phyloP scores from a whole-genome alignment of 2,888 invertebrate genomes.

The Eupithecia subfuscata region DNA sequence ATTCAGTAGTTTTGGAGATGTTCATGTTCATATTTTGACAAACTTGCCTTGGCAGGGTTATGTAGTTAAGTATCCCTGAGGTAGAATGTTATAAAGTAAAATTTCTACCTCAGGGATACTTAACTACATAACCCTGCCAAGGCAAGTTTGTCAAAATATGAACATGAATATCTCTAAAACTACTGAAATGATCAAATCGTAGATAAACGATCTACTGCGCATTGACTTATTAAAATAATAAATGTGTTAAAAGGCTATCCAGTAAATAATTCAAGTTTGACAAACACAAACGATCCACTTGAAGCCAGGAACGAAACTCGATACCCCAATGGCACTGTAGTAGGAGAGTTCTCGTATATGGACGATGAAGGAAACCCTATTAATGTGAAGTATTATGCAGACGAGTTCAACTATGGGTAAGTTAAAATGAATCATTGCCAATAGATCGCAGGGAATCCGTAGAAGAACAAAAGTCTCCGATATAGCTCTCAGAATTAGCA shows the following conservation, averaged over 20 bases:
- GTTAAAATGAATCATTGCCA: constrained; percentile 14
- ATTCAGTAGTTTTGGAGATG: too few relatives aligned
- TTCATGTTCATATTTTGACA: too few relatives aligned
- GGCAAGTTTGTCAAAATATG: too few relatives aligned
- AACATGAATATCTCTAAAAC: too few relatives aligned
- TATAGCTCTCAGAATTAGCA: not conserved
- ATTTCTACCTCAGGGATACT: too few relatives aligned
- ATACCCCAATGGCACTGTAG: constrained; percentile 87
- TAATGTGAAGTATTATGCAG: constrained; percentile 87
- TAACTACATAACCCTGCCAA: too few relatives aligned
- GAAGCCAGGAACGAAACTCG: constrained; percentile 79
- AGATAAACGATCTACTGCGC: not conserved
- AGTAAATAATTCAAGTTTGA: not conserved
- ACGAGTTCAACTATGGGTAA: constrained; percentile 87
- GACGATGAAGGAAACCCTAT: constrained; percentile 86
- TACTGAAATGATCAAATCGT: too few relatives aligned
- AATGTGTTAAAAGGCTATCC: not conserved
- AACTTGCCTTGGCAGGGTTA: too few relatives aligned
- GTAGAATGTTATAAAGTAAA: too few relatives aligned
- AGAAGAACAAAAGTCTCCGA: not conserved
- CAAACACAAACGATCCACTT: not conserved
- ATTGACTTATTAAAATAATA: not conserved
- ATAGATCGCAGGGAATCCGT: not conserved
- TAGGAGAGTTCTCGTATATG: constrained; percentile 88
- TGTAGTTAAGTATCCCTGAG: too few relatives aligned